A percentile compares a stretch with the other conserved stretches of the same genome.
Evolutionary conservation across 2,888 invertebrate genomes (phyloP).

Genomic region (Agriopis marginaria): DNA sequence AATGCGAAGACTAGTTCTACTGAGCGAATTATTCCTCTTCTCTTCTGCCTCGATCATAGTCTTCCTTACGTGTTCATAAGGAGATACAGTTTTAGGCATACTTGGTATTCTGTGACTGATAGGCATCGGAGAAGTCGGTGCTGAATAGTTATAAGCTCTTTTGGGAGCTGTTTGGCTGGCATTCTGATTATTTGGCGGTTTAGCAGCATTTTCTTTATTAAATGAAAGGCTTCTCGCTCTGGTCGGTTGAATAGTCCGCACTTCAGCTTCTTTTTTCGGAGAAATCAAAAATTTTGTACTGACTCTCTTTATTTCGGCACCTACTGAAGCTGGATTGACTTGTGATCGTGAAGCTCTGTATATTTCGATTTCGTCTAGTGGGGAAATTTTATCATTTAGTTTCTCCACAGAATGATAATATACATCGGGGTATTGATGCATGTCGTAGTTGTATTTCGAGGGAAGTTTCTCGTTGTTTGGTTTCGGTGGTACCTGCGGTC

Average conservation of each 20-base stretch:
- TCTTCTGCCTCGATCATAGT: slow-evolving; percentile 75
- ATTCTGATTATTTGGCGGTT: slow-evolving; percentile 35
- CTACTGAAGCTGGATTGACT: slow-evolving; percentile 71
- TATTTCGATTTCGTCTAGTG: slow-evolving; percentile 69
- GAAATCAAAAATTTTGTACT: slow-evolving; percentile 79
- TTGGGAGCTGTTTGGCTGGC: slow-evolving; percentile 45
- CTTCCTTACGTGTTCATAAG: slow-evolving; percentile 75
- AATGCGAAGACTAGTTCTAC: slow-evolving; percentile 57
- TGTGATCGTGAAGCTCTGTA: slow-evolving; percentile 69
- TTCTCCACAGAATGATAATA: slow-evolving; percentile 81
- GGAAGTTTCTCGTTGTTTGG: slow-evolving; percentile 58
- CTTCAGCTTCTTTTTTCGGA: slow-evolving; percentile 81
- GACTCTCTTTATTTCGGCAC: slow-evolving; percentile 81
- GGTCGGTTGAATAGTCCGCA: slow-evolving; percentile 76
- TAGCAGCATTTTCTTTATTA: slow-evolving; percentile 52
- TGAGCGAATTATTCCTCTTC: slow-evolving; percentile 68
- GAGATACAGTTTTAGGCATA: slow-evolving; percentile 78
- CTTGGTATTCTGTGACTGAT: slow-evolving; percentile 71
- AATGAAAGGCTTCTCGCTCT: slow-evolving; percentile 78
- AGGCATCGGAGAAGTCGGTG: slow-evolving; percentile 77
- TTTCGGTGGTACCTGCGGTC: slow-evolving; percentile 68
- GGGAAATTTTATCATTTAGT: slow-evolving; percentile 65
- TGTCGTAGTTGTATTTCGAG: slow-evolving; percentile 46
- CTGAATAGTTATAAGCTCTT: slow-evolving; percentile 79
- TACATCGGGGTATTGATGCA: slow-evolving; percentile 67